Percentiles rank a stretch among this genome's conserved stretches.
phyloP scores from a whole-genome alignment of 2,797 vertebrate genomes.

The Glyptemys insculpta region DNA sequence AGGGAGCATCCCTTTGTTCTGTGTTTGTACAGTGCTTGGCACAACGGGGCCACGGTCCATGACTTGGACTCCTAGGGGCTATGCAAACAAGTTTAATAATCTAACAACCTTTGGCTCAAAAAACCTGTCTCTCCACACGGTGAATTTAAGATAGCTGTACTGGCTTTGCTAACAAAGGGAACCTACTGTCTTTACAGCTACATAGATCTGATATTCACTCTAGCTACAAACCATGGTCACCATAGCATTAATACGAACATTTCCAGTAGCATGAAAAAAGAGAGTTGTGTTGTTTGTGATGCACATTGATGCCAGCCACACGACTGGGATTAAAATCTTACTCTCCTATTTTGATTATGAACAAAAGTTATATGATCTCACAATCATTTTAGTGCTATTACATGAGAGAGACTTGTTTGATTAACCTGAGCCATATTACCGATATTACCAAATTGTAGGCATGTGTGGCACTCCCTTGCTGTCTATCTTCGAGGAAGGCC shows the following conservation, averaged over 20 bases:
- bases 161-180: background rate
- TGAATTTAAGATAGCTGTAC: background rate
- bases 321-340: background rate
- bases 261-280: background rate
- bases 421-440: background rate
- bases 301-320: background rate
- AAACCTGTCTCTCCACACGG: too few relatives aligned
- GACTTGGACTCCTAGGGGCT: too few relatives aligned
- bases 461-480: too few relatives aligned
- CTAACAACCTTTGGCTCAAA: background rate
- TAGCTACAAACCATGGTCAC: background rate
- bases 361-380: background rate
- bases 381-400: background rate
- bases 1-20: too few relatives aligned
- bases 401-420: background rate
- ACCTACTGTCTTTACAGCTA: background rate
- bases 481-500: too few relatives aligned
- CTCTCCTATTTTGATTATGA: background rate
- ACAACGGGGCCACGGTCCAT: too few relatives aligned
- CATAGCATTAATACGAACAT: background rate
- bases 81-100: background rate
- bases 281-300: background rate
- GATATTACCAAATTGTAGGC: background rate
- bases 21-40: too few relatives aligned
- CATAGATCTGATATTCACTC: background rate